These are phyloP conservation scores for Meandrusa payeni DNA, from an alignment of 2,888 invertebrate genomes.

Conservation along the genomic window DNA sequence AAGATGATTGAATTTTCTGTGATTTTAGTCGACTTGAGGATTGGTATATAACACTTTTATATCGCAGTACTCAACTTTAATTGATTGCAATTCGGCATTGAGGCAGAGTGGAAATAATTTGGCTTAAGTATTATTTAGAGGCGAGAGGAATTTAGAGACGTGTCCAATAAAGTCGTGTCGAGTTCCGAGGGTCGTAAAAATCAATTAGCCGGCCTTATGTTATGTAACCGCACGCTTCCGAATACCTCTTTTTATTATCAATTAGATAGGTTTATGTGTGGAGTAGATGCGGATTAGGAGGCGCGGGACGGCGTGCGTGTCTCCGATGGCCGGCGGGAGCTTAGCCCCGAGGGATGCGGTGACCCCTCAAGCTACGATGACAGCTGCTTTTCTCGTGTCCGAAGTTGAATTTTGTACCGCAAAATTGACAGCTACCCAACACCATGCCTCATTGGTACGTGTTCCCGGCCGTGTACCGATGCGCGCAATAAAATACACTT, in stretches of 20 bases:
- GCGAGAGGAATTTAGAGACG: no score
- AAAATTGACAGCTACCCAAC: conserved; percentile 69
- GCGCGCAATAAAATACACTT: conserved; percentile 62
- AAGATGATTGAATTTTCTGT: no score
- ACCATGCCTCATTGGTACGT: conserved; percentile 61
- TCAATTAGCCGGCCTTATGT: conserved; percentile 65
- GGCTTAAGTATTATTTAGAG: conserved; percentile 65
- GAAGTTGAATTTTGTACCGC: conserved; percentile 70
- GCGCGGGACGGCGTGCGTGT: conserved; percentile 69
- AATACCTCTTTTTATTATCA: conserved; percentile 75
- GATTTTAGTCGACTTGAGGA: no score
- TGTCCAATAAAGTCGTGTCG: conserved; percentile 61
- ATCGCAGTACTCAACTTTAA: conserved; percentile 30
- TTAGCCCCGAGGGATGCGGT: conserved; percentile 70
- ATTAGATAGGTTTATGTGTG: conserved; percentile 78
- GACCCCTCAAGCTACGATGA: conserved; percentile 71
- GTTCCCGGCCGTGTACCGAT: conserved; percentile 53
- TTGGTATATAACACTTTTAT: not conserved
- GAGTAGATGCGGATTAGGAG: conserved; percentile 73
- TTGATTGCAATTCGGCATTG: conserved; percentile 14
- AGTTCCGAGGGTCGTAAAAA: conserved; percentile 71
- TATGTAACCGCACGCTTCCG: conserved; percentile 73
- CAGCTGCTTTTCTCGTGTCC: conserved; percentile 74
- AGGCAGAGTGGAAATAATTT: conserved; percentile 48
- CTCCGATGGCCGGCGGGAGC: conserved; percentile 59